Base-by-base conservation (phyloP, 92 coral and sea anemone species). In the Bergia sp. region DNA sequence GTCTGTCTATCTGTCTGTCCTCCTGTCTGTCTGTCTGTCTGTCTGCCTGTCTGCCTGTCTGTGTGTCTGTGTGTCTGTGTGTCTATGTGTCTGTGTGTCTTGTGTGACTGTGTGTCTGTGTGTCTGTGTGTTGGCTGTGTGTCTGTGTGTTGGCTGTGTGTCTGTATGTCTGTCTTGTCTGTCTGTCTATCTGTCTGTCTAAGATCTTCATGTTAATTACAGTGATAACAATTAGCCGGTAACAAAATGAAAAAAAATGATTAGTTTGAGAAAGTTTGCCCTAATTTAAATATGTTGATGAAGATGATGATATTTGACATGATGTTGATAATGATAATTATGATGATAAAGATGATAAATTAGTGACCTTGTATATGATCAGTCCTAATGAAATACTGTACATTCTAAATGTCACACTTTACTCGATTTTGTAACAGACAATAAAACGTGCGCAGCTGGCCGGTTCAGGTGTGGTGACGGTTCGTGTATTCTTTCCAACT, bases 401-500 rank as follows among this genome's bases (percentile, higher is more conserved):
- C 15, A 37, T 73, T 9, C 12, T 73, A 36, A 36, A 29, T 72
- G 18, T 1, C 21, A 75, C 4, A 39, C 53, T 76, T 8, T 41
- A 37, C 3, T 76, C 80, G 23, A 53, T 8, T 49, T 66, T 23
- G 38, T 37, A 3, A 23, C 2, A 84, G 87, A 38, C 43, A 45
- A 71, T 18, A 37, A 4, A 45, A 44, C 87, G 10, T 84, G 87
- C 16, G 36, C 64, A 36, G 58, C 78, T 41, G 79, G 42, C 23
- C 77, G 20, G 13, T 84, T 84, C 44, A 29, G 1, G 79, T 84
- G 87, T 49, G 78, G 1, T 5, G 78, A 47, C 40, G 77, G 65
- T 44, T 44, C 75, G 66, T 84, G 87, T 71, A 15, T 84, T 3
- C 87, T 79, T 8, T 49, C 67, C 40, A 41, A 45, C 5, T 84